Evolutionary conservation across 2,113 vertebrate species (phyloP), one percentile per base, ranked within the genome.

Genomic region (Balaeniceps rex): DNA sequence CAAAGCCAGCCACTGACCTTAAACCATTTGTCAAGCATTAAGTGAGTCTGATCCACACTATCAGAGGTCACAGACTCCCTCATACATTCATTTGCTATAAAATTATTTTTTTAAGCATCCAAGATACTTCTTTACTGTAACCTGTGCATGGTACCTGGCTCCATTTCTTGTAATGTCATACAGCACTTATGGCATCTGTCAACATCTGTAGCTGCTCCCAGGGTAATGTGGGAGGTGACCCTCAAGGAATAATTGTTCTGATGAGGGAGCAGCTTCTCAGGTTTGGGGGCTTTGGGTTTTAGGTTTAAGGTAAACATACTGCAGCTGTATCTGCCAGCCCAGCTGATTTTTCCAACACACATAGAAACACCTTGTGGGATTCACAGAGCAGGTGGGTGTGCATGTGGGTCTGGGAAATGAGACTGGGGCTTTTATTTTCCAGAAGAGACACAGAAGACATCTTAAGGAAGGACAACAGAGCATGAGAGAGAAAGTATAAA

Each of bases 131-230:
- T 93, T 81, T 71, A 88, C 21, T 76, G 34, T 54, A 94, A 88
- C 65, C 38, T 38, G 3, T 5, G 2, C 10, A 7, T 40, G 34
- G 14, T 66, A 83, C 26, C 46, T 57, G 21, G 78, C 4, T 75
- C 54, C 49, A 66, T 72, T 94, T 65, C 49, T 60, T 78, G 16
- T 66, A 61, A 71, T 68, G 25, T 92, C 93, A 90, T 93, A 66
- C 40, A 83, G 77, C 55, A 49, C 44, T 72, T 87, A 93, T 1
- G 22, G 40, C 75, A 77, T 58, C 49, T 94, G 29, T 81, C 92
- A 84, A 81, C 63, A 44, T 68, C 82, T 66, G 89, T 31, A 95
- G 96, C 96, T 96, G 66, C 70, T 96, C 91, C 93, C 68, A 42
- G 76, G 88, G 24, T 87, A 34, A 90, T 76, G 77, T n/a, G 57